Evolutionary conservation across 2,888 invertebrate genomes (phyloP), one percentile per base, ranked within the genome.

Genomic region (Rhynchonema sp.): DNA sequence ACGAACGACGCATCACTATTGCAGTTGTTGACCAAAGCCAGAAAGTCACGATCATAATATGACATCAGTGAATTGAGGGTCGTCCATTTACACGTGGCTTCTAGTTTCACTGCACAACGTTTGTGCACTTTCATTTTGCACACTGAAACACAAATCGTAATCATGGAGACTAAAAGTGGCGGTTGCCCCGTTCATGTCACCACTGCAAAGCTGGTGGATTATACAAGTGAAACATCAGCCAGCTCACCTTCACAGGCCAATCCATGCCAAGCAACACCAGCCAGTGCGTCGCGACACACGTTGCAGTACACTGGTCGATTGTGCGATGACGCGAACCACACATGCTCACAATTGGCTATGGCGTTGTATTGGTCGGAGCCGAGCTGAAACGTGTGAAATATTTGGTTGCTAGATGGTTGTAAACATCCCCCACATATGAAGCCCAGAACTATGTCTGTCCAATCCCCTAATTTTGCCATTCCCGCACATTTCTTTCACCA

Each of bases 101-200:
- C 28, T 6, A 25, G 26, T 25, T 46, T 54, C 52, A 85, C 82
- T 0, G 90, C 90, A 75, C 94, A 96, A 59, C 87, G 80, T 77
- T 92, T 92, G 78, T 96, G 94, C 62, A 89, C 88, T 75, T 94
- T 92, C 76, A 87, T 87, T 79, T 94, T 94, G 81, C 94, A 94
- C 46, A 94, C 86, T 78, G 70, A 54, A 73, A 27, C 6, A 6
- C 13, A 23, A 52, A 23, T n/a, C 9, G 23, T 22, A 23, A 52
- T 9, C 23, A 52, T 9, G 6, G 38, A 13, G 20, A 38, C 9
- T 13, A 38, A 38, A 9, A 17, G 23, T 9, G 25, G n/a, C n/a
- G n/a, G n/a, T n/a, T n/a, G n/a, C n/a, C n/a, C n/a, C n/a, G n/a
- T n/a, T n/a, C n/a, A n/a, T n/a, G n/a, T n/a, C n/a, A n/a, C n/a